Conservation (phyloP, 1,140 invertebrate species). For the Heterodera schachtii region DNA sequence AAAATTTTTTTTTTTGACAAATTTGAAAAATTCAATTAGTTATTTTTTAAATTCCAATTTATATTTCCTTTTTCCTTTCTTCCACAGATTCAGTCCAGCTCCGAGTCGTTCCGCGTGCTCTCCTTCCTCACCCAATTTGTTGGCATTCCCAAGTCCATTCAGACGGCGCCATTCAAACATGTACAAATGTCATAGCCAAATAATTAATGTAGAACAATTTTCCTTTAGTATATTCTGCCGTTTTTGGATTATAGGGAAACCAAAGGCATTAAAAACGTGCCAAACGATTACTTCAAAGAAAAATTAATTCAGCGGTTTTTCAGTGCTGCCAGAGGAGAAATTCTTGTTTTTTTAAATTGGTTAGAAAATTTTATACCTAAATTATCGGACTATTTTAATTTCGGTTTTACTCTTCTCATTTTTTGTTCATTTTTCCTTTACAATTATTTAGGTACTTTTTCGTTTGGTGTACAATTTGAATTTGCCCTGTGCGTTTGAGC, state of each 20-base stretch:
- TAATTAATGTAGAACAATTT: too few relatives aligned
- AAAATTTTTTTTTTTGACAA: background rate
- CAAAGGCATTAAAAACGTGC: too few relatives aligned
- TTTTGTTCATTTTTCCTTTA: conserved; percentile 1
- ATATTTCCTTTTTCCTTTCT: background rate
- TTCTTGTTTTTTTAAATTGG: too few relatives aligned
- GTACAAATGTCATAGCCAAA: conserved; percentile 11
- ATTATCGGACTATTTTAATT: too few relatives aligned
- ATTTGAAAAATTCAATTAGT: background rate
- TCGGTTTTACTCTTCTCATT: too few relatives aligned
- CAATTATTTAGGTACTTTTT: conserved; percentile 28
- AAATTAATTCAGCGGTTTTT: too few relatives aligned
- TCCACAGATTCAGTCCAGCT: conserved; percentile 26
- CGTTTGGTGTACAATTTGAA: conserved; percentile 34
- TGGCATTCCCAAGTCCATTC: conserved; percentile 27
- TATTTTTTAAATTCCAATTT: background rate
- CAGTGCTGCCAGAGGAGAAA: too few relatives aligned
- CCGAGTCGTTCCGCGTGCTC: conserved; percentile 28
- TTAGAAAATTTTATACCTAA: too few relatives aligned
- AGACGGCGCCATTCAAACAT: conserved; percentile 14
- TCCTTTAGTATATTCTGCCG: too few relatives aligned
- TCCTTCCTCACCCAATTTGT: conserved; percentile 34
- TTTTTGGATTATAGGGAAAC: too few relatives aligned
- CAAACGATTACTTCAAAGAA: too few relatives aligned
- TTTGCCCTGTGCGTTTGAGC: conserved; percentile 24